Base-by-base conservation (phyloP, 1,140 invertebrate species). In the Pseudomyrmex flavicornis region DNA sequence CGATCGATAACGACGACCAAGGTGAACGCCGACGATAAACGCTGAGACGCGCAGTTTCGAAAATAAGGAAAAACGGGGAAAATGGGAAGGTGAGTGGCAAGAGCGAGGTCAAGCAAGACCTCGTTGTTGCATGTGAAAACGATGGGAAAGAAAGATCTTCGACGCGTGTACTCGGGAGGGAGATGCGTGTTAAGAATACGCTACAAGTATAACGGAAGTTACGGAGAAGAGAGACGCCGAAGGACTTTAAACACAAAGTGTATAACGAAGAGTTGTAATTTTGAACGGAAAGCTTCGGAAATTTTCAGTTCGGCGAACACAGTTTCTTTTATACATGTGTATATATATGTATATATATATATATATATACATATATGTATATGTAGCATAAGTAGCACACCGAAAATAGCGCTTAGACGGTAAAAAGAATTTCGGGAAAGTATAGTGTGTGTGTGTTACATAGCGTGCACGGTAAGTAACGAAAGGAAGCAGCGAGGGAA, bases 391-490 rank as follows among this genome's bases (percentile, higher is more conserved):
- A 35, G 35, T 35, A 35, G 35, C 4, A 35, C 4, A 35, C 5
- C 5, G 35, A 7, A 35, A 35, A 35, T 35, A 35, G 35, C 46
- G 13, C 22, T 54, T 65, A 68, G 17, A 54, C 12, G 2, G 0
- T n/a, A n/a, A 68, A 56, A 54, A 68, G 52, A 12, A 56, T 69
- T 68, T 77, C 46, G 17, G 62, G 5, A 69, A 77, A 77, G 50
- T 44, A 54, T 35, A 52, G 13, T n/a, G n/a, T n/a, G n/a, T n/a
- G n/a, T n/a, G n/a, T n/a, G n/a, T 46, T 73, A 46, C 26, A 26
- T 22, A 62, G 9, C 44, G 44, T 76, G 7, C 13, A 69, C 20
- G 20, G 35, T 48, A 17, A 20, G 17, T 58, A 44, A 58, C 59
- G 15, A 63, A 13, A 72, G 50, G 48, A 26, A 56, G 13, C 48